Conservation (phyloP, 2,113 vertebrate species). For the Leptobrachium leishanense region DNA sequence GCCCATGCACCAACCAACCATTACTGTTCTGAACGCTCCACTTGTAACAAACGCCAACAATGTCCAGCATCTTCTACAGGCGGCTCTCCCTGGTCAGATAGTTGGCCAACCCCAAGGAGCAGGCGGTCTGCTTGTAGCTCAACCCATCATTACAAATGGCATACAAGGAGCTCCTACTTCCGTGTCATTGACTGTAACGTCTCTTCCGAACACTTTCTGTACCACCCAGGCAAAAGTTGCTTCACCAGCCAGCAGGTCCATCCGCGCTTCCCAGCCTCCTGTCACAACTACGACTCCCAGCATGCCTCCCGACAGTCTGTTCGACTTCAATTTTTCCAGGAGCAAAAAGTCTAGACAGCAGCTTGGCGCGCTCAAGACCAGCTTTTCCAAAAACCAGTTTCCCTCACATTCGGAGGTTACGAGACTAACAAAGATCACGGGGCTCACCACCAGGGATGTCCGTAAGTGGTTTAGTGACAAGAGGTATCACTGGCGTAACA, state of each 20-base stretch:
- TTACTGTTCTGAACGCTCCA: slow-evolving; percentile 87
- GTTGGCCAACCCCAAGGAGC: slow-evolving; percentile 79
- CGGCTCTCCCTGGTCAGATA: slow-evolving; percentile 72
- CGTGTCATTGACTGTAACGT: slow-evolving; percentile 79
- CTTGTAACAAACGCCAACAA: slow-evolving; percentile 76
- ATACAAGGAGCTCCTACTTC: slow-evolving; percentile 84
- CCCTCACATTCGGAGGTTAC: slow-evolving; percentile 91
- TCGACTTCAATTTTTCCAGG: slow-evolving; percentile 80
- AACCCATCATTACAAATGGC: slow-evolving; percentile 88
- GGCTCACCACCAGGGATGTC: slow-evolving; percentile 88
- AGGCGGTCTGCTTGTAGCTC: slow-evolving; percentile 86
- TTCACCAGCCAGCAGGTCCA: slow-evolving; percentile 67
- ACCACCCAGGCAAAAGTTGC: slow-evolving; percentile 74
- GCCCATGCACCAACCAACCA: slow-evolving; percentile 71
- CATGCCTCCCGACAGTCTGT: slow-evolving; percentile 71
- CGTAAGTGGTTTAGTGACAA: slow-evolving; percentile 98
- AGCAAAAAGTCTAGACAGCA: slow-evolving; percentile 96
- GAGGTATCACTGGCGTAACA: slow-evolving; percentile 91
- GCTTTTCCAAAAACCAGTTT: slow-evolving; percentile 87
- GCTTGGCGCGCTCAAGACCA: slow-evolving; percentile 87
- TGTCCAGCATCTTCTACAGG: slow-evolving; percentile 85
- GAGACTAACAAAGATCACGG: slow-evolving; percentile 83
- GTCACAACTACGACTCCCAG: slow-evolving; percentile 65
- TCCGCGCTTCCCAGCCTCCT: slow-evolving; percentile 69
- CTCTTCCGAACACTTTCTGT: slow-evolving; percentile 74